Evolutionary conservation across 2,888 invertebrate genomes (phyloP), one percentile per base, ranked within the genome.

Genomic region (Drosophila seclusa): DNA sequence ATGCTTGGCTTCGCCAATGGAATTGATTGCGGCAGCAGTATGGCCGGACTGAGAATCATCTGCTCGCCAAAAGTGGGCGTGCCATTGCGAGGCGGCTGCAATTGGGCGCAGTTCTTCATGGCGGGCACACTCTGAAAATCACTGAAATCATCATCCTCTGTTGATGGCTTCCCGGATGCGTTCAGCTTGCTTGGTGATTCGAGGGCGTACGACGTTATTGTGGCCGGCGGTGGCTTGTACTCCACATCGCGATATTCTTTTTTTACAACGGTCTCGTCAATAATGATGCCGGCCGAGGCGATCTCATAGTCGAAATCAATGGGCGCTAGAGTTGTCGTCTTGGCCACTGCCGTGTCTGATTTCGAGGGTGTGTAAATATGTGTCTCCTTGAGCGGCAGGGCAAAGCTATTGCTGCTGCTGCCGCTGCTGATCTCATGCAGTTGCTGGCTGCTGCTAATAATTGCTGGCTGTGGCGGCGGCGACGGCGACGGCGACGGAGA

Each of bases 101-200:
- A 48, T 52, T 75, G 72, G 27, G 62, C 36, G 38, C 64, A 24
- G 54, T 50, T 40, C 40, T 65, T 75, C 18, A 76, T 67, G 27
- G 90, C 85, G 24, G 92, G 89, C 71, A 92, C 91, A 34, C 91
- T 92, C 83, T 94, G 94, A 85, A 94, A 94, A 58, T 94, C 93
- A 60, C 93, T 92, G 79, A 94, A 94, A 68, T 94, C 94, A 78
- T 94, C 94, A 68, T 94, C 93, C 32, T 92, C 90, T 0, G 71
- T 2, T 5, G 54, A 2, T 32, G 64, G 10, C 7, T 72, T 76
- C 11, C 59, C 61, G 8, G 48, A 13, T 10, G 31, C 36, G 34
- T 50, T 66, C 34, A 65, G 40, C 45, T 80, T 77, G 48, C 57
- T 76, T 16, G 86, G 71, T 38, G 85, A 81, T 45, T 92, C 91